phyloP scores from a whole-genome alignment of 2,888 invertebrate genomes.

The Rhagonycha lutea region DNA sequence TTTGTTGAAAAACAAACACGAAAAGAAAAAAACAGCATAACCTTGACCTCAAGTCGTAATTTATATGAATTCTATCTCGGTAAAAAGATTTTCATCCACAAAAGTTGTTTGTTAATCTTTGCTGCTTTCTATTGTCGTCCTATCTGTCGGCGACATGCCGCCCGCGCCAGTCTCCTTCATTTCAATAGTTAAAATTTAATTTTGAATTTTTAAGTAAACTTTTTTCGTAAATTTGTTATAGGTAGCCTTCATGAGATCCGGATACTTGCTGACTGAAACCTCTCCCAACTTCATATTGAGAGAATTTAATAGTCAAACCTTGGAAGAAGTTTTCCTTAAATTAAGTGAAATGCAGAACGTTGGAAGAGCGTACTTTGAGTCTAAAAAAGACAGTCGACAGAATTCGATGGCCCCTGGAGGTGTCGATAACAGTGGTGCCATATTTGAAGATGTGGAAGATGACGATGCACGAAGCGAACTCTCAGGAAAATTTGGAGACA shows the following conservation, averaged over 20 bases:
- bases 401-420: slow-evolving; percentile 71
- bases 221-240: slow-evolving; percentile 45
- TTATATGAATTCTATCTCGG: no score
- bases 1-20: no score
- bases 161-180: no score
- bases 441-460: slow-evolving; percentile 67
- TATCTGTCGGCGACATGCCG: no score
- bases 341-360: slow-evolving; percentile 79
- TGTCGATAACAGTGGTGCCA: slow-evolving; percentile 66
- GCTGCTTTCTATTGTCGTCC: no score
- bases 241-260: slow-evolving; percentile 85
- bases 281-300: slow-evolving; percentile 73
- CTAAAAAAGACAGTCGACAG: slow-evolving; percentile 51
- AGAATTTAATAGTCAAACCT: slow-evolving; percentile 71
- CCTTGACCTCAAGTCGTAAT: no score
- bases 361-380: slow-evolving; percentile 82
- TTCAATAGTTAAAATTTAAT: no score
- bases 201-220: no score
- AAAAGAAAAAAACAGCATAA: no score
- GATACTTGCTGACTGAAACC: slow-evolving; percentile 81
- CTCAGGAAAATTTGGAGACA: slow-evolving; percentile 88
- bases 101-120: no score
- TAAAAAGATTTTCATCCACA: no score
- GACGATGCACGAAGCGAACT: slow-evolving; percentile 77
- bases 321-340: slow-evolving; percentile 83